A percentile compares a stretch with the other conserved stretches of the same genome.
Evolutionary conservation across 2,888 invertebrate species (phyloP).

Genomic region (Cantharis rustica): DNA sequence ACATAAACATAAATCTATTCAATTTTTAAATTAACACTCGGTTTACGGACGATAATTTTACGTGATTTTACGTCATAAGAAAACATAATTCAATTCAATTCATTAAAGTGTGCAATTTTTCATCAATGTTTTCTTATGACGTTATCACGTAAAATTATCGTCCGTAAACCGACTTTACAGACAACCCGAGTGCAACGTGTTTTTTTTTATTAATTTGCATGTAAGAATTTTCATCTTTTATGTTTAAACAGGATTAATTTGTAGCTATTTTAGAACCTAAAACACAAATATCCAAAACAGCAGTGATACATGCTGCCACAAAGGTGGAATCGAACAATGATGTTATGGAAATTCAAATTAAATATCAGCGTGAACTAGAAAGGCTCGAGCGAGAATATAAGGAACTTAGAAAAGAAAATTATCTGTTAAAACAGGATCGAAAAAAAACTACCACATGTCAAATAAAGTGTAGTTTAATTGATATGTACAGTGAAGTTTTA

Average conservation of each 20-base stretch:
- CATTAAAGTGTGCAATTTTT: too few relatives aligned
- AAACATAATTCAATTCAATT: too few relatives aligned
- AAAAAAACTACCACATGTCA: constrained; percentile 60
- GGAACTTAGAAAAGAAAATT: constrained; percentile 85
- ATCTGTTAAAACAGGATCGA: constrained; percentile 76
- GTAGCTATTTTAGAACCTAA: constrained; percentile 53
- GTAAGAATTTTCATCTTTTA: background rate
- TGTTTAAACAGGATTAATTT: background rate
- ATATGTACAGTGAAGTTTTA: constrained; percentile 98
- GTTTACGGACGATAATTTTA: too few relatives aligned
- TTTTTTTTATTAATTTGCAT: background rate
- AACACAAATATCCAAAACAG: constrained; percentile 61
- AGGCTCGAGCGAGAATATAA: constrained; percentile 95
- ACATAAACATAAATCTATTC: too few relatives aligned
- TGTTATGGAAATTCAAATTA: constrained; percentile 89
- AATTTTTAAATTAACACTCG: too few relatives aligned
- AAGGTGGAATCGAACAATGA: constrained; percentile 75
- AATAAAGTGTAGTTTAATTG: constrained; percentile 71
- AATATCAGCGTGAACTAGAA: constrained; percentile 95
- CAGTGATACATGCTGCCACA: constrained; percentile 61
- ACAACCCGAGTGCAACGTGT: too few relatives aligned
- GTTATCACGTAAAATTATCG: too few relatives aligned
- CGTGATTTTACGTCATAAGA: too few relatives aligned
- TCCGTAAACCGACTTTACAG: too few relatives aligned
- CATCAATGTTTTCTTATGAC: too few relatives aligned